Conservation (phyloP, 2,888 invertebrate genomes). For the Apodemia zela region DNA sequence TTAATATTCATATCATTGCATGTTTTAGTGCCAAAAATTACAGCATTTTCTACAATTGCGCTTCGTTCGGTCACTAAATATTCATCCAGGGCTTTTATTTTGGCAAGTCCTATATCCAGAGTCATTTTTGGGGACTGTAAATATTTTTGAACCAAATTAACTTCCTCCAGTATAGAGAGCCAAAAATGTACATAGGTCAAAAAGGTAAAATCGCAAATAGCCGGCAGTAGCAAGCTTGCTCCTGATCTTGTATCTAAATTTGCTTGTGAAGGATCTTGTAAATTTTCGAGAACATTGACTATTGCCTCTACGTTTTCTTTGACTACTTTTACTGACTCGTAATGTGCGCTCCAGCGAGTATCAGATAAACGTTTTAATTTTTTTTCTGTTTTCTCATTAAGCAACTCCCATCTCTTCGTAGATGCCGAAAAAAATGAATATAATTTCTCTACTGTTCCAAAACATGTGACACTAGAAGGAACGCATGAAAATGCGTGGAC, state of each 20-base stretch:
- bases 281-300: slow-evolving; percentile 12
- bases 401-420: background rate
- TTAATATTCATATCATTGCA: no score
- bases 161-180: background rate
- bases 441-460: slow-evolving; percentile 14
- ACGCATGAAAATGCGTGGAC: slow-evolving; percentile 15
- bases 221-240: slow-evolving; percentile 4
- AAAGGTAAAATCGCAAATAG: slow-evolving; percentile 19
- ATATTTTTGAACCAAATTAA: slow-evolving; percentile 6
- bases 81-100: slow-evolving; percentile 16
- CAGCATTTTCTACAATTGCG: slow-evolving; percentile 10
- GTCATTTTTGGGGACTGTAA: slow-evolving; percentile 14
- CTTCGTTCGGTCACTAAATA: background rate
- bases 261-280: slow-evolving; percentile 19
- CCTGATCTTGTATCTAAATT: no score
- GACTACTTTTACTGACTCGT: no score
- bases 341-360: no score
- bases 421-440: slow-evolving; percentile 16
- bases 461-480: slow-evolving; percentile 21
- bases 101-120: background rate
- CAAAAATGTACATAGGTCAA: slow-evolving; percentile 17
- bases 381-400: slow-evolving; percentile 6
- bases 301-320: slow-evolving; percentile 17
- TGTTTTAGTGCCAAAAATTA: slow-evolving; percentile 1
- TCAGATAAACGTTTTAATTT: slow-evolving; percentile 16